Conservation (phyloP, 1,140 invertebrate genomes). For the Dendrolimus kikuchii region DNA sequence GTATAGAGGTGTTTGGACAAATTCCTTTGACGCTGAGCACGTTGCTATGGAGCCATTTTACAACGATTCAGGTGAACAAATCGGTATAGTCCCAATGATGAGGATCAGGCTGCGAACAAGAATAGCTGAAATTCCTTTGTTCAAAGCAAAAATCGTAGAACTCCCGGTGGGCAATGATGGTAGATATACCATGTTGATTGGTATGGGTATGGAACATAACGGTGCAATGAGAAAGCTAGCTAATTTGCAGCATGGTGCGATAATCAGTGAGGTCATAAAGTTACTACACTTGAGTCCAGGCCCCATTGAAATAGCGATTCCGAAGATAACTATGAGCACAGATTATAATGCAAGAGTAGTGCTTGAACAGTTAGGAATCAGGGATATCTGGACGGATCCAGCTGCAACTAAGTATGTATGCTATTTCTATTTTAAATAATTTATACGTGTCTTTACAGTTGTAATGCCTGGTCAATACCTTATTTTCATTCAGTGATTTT, state of each 20-base stretch:
- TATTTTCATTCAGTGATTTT: too few species aligned
- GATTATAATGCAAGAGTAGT: constrained; percentile 4
- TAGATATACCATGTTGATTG: constrained; percentile 7
- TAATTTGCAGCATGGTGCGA: not conserved
- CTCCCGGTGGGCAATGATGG: constrained; percentile 7
- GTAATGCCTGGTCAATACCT: too few species aligned
- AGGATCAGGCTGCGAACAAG: constrained; percentile 1
- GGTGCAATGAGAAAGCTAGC: not conserved
- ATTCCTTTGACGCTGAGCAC: constrained; percentile 1
- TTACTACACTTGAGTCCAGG: not conserved
- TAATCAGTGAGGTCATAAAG: not conserved
- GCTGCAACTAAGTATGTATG: constrained; percentile 7
- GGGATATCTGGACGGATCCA: constrained; percentile 9
- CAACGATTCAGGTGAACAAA: not conserved
- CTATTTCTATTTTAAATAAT: not conserved
- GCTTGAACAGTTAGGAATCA: constrained; percentile 11
- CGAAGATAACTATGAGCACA: not conserved
- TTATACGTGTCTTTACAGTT: too few species aligned
- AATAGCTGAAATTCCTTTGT: constrained; percentile 2
- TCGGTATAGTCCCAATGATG: constrained; percentile 10
- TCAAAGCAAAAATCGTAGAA: constrained; percentile 9
- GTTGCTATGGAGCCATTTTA: constrained; percentile 6
- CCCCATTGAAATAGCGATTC: constrained; percentile 5
- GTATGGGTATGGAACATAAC: constrained; percentile 1
- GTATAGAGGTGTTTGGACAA: constrained; percentile 9